Conservation (phyloP, 2,888 invertebrate species). For the Ramazzottius varieornatus region DNA sequence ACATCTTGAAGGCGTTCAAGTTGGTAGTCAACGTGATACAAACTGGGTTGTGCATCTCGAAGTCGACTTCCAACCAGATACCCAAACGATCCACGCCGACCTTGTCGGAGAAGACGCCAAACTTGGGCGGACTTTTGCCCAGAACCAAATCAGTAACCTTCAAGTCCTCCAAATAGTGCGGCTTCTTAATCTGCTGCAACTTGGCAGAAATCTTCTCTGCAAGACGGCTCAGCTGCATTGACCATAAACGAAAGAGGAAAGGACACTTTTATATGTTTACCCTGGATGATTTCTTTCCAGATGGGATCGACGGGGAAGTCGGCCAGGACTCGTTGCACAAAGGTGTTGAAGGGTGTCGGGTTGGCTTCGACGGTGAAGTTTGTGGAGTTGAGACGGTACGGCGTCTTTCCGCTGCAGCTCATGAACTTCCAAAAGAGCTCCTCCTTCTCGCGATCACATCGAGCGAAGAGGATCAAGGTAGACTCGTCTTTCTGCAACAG, state of each 20-base stretch:
- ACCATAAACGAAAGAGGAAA: too few relatives aligned
- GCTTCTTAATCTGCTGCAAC: background rate
- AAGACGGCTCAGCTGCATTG: too few relatives aligned
- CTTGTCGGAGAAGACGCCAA: background rate
- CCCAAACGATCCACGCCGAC: background rate
- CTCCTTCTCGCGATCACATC: conserved; percentile 1
- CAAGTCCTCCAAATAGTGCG: background rate
- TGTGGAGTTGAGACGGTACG: background rate
- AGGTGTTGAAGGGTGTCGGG: background rate
- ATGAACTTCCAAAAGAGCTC: conserved; percentile 1
- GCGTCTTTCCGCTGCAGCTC: background rate
- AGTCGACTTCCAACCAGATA: background rate
- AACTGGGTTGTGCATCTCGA: background rate
- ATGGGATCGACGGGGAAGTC: background rate
- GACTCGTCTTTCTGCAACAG: background rate
- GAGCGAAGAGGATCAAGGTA: conserved; percentile 1
- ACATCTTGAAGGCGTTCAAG: background rate
- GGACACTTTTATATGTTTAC: too few relatives aligned
- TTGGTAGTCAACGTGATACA: background rate
- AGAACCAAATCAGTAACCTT: background rate
- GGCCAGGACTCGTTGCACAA: background rate
- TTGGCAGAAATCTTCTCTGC: background rate
- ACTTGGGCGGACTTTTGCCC: background rate
- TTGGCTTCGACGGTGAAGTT: background rate
- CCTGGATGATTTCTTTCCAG: background rate